Evolutionary conservation across 2,113 vertebrate species (phyloP), one percentile per base, ranked within the genome.

Genomic region (Alethe diademata): DNA sequence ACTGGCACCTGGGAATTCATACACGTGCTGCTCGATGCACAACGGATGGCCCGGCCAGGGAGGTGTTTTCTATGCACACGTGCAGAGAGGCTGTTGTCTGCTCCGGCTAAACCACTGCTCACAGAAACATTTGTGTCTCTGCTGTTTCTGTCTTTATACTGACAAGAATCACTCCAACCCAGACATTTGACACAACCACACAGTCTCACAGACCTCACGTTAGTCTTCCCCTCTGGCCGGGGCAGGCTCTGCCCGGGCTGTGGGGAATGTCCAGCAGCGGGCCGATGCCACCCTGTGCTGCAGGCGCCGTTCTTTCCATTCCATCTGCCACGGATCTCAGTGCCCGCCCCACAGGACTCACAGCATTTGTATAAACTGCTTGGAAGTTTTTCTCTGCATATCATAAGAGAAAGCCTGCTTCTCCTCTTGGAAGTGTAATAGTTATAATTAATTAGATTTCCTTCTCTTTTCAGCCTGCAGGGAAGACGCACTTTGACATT

Each of bases 311-410:
- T 96, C 93, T 88, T 97, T 96, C 97, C 97, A 97, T 97, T 96
- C 96, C 98, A 97, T 97, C 94, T 97, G 97, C 97, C 97, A 92
- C 57, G 86, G 94, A 69, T 96, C 94, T 95, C 83, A 90, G 86
- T 53, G 71, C 43, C 72, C 78, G 64, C 90, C 93, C 86, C 38
- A 12, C 91, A 93, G 92, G 47, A 91, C 88, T 95, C 95, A 91
- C 90, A 85, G 96, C 78, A 25, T 94, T 95, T 66, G 78, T 88
- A 92, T 96, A 96, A 98, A 97, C 97, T 91, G 89, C 95, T 91
- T 83, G 86, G 92, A 97, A 96, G 91, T 89, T 74, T 73, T 82
- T 86, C 85, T 80, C 56, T 73, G 64, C 67, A 8, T 47, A 74
- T 45, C 48, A 28, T 33, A 67, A 74, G 83, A 93, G 78, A 84